These are phyloP conservation scores for Sesia bembeciformis DNA, from an alignment of 2,888 invertebrate species.

Conservation along the genomic window DNA sequence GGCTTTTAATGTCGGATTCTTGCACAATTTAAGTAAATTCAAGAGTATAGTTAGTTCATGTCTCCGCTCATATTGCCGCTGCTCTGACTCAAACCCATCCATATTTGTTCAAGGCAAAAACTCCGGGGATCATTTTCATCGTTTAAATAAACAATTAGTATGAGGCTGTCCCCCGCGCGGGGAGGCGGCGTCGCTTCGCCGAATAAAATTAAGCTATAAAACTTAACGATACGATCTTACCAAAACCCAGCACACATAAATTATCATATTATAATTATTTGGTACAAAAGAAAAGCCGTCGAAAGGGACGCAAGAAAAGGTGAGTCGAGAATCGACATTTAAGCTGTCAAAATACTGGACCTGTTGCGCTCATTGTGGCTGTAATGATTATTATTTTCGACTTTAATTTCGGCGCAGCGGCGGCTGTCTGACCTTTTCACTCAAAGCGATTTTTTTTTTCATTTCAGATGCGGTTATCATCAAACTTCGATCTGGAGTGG, in stretches of 20 bases:
- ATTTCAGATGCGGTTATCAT: constrained; percentile 58
- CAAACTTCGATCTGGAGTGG: constrained; percentile 52
- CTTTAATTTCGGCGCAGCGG: constrained; percentile 53
- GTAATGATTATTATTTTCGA: constrained; percentile 60
- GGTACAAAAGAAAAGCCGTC: constrained; percentile 27
- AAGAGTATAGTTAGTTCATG: constrained; percentile 17
- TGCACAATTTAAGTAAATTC: constrained; percentile 23
- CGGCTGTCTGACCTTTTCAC: constrained; percentile 64
- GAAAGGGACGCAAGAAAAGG: constrained; percentile 20
- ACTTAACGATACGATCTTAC: constrained; percentile 43
- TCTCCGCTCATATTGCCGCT: constrained; percentile 4
- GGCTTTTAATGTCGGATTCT: constrained; percentile 19
- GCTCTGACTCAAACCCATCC: constrained; percentile 14
- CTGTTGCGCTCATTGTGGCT: constrained; percentile 36
- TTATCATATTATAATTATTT: constrained; percentile 38
- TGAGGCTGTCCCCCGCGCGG: constrained; percentile 15
- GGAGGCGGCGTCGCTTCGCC: constrained; percentile 17
- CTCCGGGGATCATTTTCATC: constrained; percentile 19
- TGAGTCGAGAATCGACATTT: constrained; percentile 33
- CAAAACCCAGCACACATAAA: constrained; percentile 32
- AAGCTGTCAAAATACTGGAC: constrained; percentile 48
- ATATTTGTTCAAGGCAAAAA: constrained; percentile 25
- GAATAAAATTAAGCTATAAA: constrained; percentile 56
- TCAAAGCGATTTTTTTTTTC: constrained; percentile 43
- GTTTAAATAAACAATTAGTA: constrained; percentile 31